Percentiles rank a stretch among this genome's conserved stretches.
phyloP scores from a whole-genome alignment of 2,888 invertebrate genomes.

The Aradus depressus region DNA sequence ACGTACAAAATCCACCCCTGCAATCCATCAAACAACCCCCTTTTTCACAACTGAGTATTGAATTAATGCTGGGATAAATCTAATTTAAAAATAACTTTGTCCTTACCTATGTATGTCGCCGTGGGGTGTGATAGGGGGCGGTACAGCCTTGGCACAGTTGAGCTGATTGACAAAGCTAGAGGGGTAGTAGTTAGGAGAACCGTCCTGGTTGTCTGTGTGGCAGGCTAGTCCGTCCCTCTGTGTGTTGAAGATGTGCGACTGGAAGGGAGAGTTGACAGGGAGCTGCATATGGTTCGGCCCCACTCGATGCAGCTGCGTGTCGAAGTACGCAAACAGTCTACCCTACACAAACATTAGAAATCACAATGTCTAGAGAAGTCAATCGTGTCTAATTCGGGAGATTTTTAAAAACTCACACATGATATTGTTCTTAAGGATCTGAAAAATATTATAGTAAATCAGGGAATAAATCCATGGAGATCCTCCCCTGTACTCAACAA shows the following conservation, averaged over 20 bases:
- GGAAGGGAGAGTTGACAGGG: constrained; percentile 85
- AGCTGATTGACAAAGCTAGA: constrained; percentile 60
- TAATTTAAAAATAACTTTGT: neutral
- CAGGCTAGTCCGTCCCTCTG: constrained; percentile 75
- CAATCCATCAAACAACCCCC: too few species aligned
- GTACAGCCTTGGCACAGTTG: neutral
- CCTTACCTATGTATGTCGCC: constrained; percentile 8
- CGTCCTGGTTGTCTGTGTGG: constrained; percentile 64
- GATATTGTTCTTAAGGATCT: too few species aligned
- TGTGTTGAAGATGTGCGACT: constrained; percentile 49
- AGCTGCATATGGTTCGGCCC: constrained; percentile 86
- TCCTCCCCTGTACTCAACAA: too few species aligned
- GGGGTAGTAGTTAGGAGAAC: constrained; percentile 90
- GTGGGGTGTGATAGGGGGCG: constrained; percentile 2
- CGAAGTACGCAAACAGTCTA: constrained; percentile 75
- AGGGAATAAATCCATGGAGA: too few species aligned
- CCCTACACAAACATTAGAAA: constrained; percentile 52
- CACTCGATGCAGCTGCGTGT: constrained; percentile 81
- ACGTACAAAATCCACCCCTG: too few species aligned
- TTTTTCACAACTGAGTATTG: too few species aligned
- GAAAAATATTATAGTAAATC: too few species aligned
- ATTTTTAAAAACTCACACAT: too few species aligned
- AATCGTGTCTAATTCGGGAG: too few species aligned
- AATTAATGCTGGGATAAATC: neutral
- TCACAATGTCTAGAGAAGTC: too few species aligned